Percentiles rank a stretch among this genome's conserved stretches.
phyloP scores from a whole-genome alignment of 2,888 invertebrate species.

The Pinctada fucata region DNA sequence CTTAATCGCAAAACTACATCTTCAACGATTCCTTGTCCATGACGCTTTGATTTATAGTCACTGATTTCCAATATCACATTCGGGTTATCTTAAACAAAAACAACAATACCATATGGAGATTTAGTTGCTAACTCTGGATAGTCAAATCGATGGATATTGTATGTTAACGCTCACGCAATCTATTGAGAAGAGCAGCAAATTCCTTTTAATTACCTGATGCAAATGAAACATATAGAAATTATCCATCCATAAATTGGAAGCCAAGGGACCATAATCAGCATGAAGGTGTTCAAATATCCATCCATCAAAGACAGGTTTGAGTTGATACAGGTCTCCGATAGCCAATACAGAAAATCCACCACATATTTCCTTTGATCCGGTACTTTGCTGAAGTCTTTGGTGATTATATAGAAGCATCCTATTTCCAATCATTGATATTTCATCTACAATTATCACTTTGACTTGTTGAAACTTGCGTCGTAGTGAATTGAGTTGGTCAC shows the following conservation, averaged over 20 bases:
- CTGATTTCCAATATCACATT: background rate
- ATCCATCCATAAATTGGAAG: slow-evolving; percentile 40
- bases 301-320: slow-evolving; percentile 20
- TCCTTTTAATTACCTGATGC: slow-evolving; percentile 49
- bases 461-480: slow-evolving; percentile 27
- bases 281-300: slow-evolving; percentile 20
- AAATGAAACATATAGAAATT: slow-evolving; percentile 48
- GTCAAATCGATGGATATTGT: slow-evolving; percentile 10
- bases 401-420: slow-evolving; percentile 44
- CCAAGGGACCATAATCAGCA: slow-evolving; percentile 29
- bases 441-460: slow-evolving; percentile 44
- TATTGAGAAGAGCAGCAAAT: slow-evolving; percentile 50
- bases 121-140: background rate
- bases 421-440: slow-evolving; percentile 49
- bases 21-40: background rate
- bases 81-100: background rate
- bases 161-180: slow-evolving; percentile 47
- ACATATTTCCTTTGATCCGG: slow-evolving; percentile 37
- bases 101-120: background rate
- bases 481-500: slow-evolving; percentile 29
- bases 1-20: background rate
- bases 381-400: slow-evolving; percentile 40
- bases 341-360: slow-evolving; percentile 41
- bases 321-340: slow-evolving; percentile 35
- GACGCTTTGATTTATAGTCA: background rate